phyloP scores from a whole-genome alignment of 2,113 vertebrate species.

The Otus sunia region DNA sequence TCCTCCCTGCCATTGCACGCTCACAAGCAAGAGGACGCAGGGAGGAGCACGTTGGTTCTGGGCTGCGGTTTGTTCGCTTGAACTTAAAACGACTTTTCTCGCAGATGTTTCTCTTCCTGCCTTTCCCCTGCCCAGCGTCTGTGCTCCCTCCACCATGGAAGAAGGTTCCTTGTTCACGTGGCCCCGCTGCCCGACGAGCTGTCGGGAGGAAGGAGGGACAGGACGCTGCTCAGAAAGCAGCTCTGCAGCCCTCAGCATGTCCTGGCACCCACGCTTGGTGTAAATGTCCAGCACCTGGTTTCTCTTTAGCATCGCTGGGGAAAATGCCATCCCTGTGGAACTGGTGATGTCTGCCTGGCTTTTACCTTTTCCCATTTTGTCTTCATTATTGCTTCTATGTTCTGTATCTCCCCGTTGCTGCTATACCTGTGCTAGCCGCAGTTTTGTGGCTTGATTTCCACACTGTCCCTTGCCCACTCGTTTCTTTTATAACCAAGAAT shows the following conservation, averaged over 20 bases:
- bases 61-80: background rate
- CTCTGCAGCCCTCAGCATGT: background rate
- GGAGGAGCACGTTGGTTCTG: background rate
- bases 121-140: background rate
- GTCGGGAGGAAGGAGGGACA: background rate
- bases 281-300: background rate
- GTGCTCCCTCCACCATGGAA: background rate
- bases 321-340: background rate
- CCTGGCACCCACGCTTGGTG: background rate
- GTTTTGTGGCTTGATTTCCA: background rate
- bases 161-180: background rate
- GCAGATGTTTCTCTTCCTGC: background rate
- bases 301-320: background rate
- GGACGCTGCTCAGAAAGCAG: background rate
- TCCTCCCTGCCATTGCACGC: background rate
- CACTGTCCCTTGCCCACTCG: background rate
- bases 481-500: background rate
- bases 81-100: background rate
- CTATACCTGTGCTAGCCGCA: background rate
- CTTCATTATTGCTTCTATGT: background rate
- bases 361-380: background rate
- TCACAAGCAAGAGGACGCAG: background rate
- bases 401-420: background rate
- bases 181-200: accelerated
- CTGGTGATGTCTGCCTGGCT: background rate